Base-by-base conservation (phyloP, 64 coral and sea anemone species). In the Hydrozoanthus tunicans region DNA sequence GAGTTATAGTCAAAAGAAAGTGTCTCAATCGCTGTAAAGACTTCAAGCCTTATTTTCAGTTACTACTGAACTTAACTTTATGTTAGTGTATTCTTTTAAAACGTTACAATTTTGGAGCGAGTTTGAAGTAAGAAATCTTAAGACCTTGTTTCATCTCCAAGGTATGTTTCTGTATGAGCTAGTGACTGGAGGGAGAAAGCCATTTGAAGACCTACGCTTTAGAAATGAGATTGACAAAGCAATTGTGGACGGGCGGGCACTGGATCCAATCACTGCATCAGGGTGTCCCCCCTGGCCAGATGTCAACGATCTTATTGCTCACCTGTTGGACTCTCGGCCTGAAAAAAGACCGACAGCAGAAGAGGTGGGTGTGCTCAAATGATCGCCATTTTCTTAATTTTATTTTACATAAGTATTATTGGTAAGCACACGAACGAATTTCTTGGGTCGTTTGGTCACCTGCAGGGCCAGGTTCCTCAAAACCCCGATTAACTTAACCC, bases 91-190 rank as follows among this genome's bases (percentile, higher is more conserved):
- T 43, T 43, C 32, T 43, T 43, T 43, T 43, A 43, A 43, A 43
- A 43, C 32, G 32, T 43, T 43, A 43, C 32, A 43, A 43, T 43
- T 43, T 43, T 43, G 32, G 32, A 43, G 32, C 32, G 32, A 43
- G 32, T 43, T 43, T 43, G 32, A 43, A 43, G 32, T 43, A 43
- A 43, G 2, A 43, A 43, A 43, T 43, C 32, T 43, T 43, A 43
- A 43, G 32, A 43, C 32, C 32, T 43, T 43, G 32, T 43, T 43
- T 43, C 32, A 23, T 75, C 68, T 59, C 56, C 5, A 53, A 88
- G 84, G 97, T 6, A 99, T 99, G 92, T 88, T 99, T 32, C 84
- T 99, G 4, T 99, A 99, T 58, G 97, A 96, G 59, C 92, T 99
- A 26, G 94, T 95, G 6, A 99, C 97, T 9, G 94, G 94, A 2